Base-by-base conservation (phyloP, 23 tunicate species). In the Diplosoma virens region DNA sequence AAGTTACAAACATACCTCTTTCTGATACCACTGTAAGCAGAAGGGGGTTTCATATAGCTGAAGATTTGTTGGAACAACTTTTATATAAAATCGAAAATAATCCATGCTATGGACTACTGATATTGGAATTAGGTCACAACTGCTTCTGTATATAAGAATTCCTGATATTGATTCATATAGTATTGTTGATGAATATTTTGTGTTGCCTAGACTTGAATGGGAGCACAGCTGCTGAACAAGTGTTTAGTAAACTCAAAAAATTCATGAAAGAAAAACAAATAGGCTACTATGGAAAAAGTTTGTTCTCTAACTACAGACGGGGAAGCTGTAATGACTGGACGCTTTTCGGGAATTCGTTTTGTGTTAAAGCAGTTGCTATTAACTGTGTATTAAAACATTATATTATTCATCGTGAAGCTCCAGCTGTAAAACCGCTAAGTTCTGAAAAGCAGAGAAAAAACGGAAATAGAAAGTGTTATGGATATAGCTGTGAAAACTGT, bases 41-140 rank as follows among this genome's bases (percentile, higher is more conserved):
- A 76, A 76, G 81, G 31, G 64, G 64, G 33, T 58, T 76, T 76
- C 69, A 56, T 76, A 58, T 76, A 50, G 68, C 81, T 22, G 81
- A 76, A 76, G 50, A 76, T 76, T 76, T 58, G 70, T 58, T 76
- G 68, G 81, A 76, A n/a, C n/a, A 76, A 55, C 81, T 76, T 58
- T 31, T 76, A 76, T 4, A 31, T 58, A 58, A 76, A 58, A 58
- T 76, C 70, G 29, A 22, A 58, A 58, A 56, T 30, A 50, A 32
- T 34, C 76, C 76, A 69, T 35, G 76, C 37, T 69, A 69, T 37
- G 76, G 76, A 18, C 76, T 69, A 69, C 76, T 20, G 7, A 69
- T 69, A 20, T 58, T 58, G 46, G 81, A 71, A 58, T 46, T 27
- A 76, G 81, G 30, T 69, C 81, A 76, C 81, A 76, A 58, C 27